Evolutionary conservation across 2,113 vertebrate species (phyloP).

Genomic region (Lampris incognitus): DNA sequence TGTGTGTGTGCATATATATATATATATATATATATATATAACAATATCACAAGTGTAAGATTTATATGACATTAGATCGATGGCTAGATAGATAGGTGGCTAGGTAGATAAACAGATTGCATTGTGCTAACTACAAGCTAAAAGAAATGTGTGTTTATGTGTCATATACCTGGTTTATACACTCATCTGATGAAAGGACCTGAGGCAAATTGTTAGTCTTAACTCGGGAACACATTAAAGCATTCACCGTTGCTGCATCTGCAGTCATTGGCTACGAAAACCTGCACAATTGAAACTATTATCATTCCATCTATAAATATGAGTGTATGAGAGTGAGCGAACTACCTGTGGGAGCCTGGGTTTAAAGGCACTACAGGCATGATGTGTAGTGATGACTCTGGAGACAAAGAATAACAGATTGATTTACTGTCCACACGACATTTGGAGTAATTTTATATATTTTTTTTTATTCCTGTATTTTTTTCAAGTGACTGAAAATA

Average conservation of each 20-base stretch:
- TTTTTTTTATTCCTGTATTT: conserved; percentile 45
- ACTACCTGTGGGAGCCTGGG: not conserved
- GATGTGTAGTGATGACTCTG: conserved; percentile 14
- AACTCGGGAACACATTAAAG: too few species aligned
- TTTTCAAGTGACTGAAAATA: conserved; percentile 59
- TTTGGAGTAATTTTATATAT: conserved; percentile 52
- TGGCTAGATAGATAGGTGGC: too few species aligned
- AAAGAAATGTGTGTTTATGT: not conserved
- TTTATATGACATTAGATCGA: too few species aligned
- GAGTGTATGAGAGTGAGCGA: not conserved
- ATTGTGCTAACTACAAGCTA: not conserved
- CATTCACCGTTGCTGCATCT: not conserved
- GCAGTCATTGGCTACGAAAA: not conserved
- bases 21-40: too few species aligned
- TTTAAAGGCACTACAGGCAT: conserved; percentile 14
- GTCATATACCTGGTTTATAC: too few species aligned
- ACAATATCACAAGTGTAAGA: too few species aligned
- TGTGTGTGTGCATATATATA: too few species aligned
- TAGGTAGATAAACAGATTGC: too few species aligned
- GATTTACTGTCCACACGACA: conserved; percentile 64
- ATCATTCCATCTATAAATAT: not conserved
- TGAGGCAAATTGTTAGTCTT: too few species aligned
- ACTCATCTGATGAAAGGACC: too few species aligned
- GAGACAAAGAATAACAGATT: conserved; percentile 49
- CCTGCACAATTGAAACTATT: not conserved